Percentiles rank a stretch among this genome's conserved stretches.
Evolutionary conservation across 1,140 invertebrate species (phyloP).

Genomic region (Trichonephila clavipes): DNA sequence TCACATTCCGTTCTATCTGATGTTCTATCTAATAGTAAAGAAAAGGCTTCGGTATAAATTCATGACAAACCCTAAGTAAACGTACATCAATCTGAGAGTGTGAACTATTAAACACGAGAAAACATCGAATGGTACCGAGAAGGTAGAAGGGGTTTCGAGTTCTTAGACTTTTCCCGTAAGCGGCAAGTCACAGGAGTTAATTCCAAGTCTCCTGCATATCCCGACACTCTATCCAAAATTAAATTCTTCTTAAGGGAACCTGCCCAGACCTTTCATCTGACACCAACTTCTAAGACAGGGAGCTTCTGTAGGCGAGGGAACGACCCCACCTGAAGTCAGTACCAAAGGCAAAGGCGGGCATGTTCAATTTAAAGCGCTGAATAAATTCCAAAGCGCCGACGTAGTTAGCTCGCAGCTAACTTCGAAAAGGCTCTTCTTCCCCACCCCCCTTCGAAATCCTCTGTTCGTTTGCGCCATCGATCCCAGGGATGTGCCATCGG

Average conservation of each 20-base stretch:
- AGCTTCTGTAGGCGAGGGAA: constrained; percentile 18
- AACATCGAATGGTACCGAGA: not conserved
- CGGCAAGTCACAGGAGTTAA: constrained; percentile 35
- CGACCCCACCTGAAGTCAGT: constrained; percentile 6
- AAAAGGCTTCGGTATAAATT: not conserved
- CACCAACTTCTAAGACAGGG: not conserved
- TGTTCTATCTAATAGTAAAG: not conserved
- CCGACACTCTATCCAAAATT: constrained; percentile 5
- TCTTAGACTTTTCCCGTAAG: not conserved
- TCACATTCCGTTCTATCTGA: not conserved
- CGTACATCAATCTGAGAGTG: not conserved
- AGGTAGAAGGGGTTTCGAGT: not conserved
- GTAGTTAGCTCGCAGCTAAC: constrained; percentile 64
- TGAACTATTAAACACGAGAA: constrained; percentile 18
- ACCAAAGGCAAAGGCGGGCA: not conserved
- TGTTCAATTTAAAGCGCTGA: constrained; percentile 62
- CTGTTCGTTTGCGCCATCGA: constrained; percentile 58
- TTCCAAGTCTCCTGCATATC: not conserved
- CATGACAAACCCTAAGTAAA: not conserved
- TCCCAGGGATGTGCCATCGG: constrained; percentile 38
- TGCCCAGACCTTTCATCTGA: constrained; percentile 27
- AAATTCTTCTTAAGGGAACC: constrained; percentile 15
- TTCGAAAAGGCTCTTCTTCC: constrained; percentile 30
- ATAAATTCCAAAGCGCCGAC: constrained; percentile 64
- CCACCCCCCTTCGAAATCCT: constrained; percentile 6